Base-by-base conservation (phyloP, 2,113 vertebrate species). In the Vicugna pacos region DNA sequence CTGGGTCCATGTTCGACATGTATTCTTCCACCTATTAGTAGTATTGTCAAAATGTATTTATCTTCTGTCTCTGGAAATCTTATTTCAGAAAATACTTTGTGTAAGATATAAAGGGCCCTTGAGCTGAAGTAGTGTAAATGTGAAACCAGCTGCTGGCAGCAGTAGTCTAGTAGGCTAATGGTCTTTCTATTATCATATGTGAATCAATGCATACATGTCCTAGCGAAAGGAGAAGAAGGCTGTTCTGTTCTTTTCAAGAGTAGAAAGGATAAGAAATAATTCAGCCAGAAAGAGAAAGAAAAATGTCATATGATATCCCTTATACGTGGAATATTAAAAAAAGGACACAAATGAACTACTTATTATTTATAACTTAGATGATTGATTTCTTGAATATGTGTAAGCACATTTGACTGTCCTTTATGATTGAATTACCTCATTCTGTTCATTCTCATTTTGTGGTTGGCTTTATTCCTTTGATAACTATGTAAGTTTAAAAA, bases 21-120 rank as follows among this genome's bases (percentile, higher is more conserved):
- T 81, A 69, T 94, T 42, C 8, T 54, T 10, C n/a, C 11, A 58
- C 52, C 22, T 89, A 67, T 42, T 42, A 42, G 38, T 32, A 58
- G 12, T 77, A 72, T 14, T 75, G 67, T 81, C 52, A 81, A 96
- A 82, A 93, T 10, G 28, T 62, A 42, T 1, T 93, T 89, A 64
- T 80, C 50, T 91, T 79, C 42, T 75, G 48, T 77, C 38, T 77
- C 3, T 70, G 2, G 22, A 90, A 91, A 87, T 93, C 17, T 73
- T 79, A 48, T n/a, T 96, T 96, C 54, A 56, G 70, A 96, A 95
- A 35, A 88, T 79, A 73, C 67, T 77, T 70, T 81, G 22, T 90
- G 62, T 86, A 69, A 94, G 54, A 72, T 22, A 67, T 17, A 87
- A 89, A 83, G 32, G 30, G 32, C 12, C 22, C 62, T 73, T 67